Base-by-base conservation (phyloP, 2,113 vertebrate species). In the Scartelaos histophorus region DNA sequence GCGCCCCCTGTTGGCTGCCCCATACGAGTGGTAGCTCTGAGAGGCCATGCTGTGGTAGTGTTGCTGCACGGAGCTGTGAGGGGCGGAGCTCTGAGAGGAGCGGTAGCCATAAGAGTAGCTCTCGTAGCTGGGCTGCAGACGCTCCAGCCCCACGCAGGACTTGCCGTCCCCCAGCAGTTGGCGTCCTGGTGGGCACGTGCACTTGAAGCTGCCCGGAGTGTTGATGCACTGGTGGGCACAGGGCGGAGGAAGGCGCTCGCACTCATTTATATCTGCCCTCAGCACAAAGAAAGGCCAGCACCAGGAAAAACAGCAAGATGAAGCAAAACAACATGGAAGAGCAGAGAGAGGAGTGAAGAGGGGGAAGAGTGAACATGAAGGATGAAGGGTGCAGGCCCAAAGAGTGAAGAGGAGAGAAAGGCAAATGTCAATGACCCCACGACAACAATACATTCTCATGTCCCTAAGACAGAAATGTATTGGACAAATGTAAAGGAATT, bases 241-340 rank as follows among this genome's bases (percentile, higher is more conserved):
- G 87, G 96, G 95, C 76, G 93, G 94, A 65, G 95, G 96, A 73
- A 94, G 93, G 87, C 93, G 93, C 86, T 97, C 95, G 77, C 98
- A 99, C 93, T 99, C 97, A 94, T 98, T 97, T 94, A 96, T 95
- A 89, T 99, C 98, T 99, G 95, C 85, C 93, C 92, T 91, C 95
- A 82, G 87, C 68, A 81, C 76, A 87, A 87, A 88, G 79, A 80
- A 67, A 80, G 79, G 84, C 85, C 89, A 91, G 94, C 88, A 90
- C 87, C 93, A 90, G 87, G 56, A 75, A 72, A 0, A 71, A 38
- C 58, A 0, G 58, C 5, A 25, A 7, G 21, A 66, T 6, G 68
- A 53, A 35, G 66, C 22, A 25, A 58, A 24, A 58, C 22, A 13
- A 58, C 1, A 70, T 6, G 64, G 68, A 66, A 46, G 43, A 22